phyloP scores from a whole-genome alignment of 2,888 invertebrate species.

The Cyclophora albipunctata region DNA sequence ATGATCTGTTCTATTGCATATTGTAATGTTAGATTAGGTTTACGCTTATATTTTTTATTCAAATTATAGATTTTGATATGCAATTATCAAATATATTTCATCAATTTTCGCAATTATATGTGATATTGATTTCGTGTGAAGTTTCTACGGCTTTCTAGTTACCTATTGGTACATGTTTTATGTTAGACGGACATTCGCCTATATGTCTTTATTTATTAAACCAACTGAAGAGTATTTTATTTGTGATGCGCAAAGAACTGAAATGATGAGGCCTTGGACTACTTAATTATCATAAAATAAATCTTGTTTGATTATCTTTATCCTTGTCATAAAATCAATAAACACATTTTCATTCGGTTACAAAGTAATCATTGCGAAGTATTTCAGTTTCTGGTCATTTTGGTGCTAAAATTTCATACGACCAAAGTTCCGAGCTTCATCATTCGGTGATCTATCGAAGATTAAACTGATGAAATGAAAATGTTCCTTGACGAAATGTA shows the following conservation, averaged over 20 bases:
- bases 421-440: constrained; percentile 17
- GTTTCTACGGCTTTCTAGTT: not conserved
- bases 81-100: too few relatives aligned
- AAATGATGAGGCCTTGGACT: constrained; percentile 18
- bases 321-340: not conserved
- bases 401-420: constrained; percentile 21
- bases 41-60: too few relatives aligned
- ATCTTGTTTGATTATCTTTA: not conserved
- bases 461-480: constrained; percentile 12
- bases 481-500: constrained; percentile 15
- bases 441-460: constrained; percentile 14
- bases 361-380: constrained; percentile 9
- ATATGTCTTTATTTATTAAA: constrained; percentile 19
- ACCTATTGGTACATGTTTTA: constrained; percentile 19
- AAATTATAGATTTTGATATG: too few relatives aligned
- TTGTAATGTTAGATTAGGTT: too few relatives aligned
- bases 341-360: not conserved
- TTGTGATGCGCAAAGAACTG: constrained; percentile 7
- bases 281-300: not conserved
- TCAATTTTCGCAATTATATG: too few relatives aligned
- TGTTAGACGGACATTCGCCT: constrained; percentile 15
- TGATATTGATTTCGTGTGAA: not conserved
- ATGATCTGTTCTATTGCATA: too few relatives aligned
- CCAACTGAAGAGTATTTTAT: constrained; percentile 7
- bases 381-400: constrained; percentile 20